phyloP scores from a whole-genome alignment of 2,797 vertebrate genomes.

The Micrastur ruficollis region DNA sequence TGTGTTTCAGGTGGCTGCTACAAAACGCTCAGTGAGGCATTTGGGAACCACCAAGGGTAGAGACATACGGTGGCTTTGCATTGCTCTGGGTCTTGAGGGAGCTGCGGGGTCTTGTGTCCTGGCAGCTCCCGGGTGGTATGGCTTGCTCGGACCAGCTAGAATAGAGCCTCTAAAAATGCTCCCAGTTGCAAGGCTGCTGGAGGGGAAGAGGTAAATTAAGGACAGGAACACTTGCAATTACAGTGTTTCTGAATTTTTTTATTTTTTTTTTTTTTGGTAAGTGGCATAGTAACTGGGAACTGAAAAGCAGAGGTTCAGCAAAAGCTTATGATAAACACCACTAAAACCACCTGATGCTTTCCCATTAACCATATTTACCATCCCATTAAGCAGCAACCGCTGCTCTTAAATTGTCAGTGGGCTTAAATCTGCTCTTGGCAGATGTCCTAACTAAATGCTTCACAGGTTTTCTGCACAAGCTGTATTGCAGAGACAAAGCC shows the following conservation, averaged over 20 bases:
- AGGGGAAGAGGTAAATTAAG: not conserved
- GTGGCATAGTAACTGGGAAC: not conserved
- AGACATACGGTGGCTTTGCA: fast-evolving
- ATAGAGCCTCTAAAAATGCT: not conserved
- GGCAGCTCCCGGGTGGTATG: not conserved
- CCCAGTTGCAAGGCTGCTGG: not conserved
- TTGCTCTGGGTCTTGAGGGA: not conserved
- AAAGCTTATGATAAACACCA: not conserved
- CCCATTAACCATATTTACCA: not conserved
- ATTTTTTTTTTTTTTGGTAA: not conserved
- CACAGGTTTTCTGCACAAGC: not conserved
- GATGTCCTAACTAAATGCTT: constrained; percentile 33
- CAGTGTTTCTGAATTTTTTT: not conserved
- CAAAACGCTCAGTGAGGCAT: not conserved
- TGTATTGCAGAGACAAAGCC: not conserved
- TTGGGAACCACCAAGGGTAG: fast-evolving
- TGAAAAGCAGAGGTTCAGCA: not conserved
- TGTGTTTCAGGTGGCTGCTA: not conserved
- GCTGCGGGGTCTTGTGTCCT: not conserved
- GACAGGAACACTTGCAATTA: not conserved
- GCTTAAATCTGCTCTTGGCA: constrained; percentile 46
- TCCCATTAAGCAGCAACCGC: not conserved
- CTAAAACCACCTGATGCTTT: not conserved
- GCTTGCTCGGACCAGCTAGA: not conserved
- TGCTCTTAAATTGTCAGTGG: constrained; percentile 17